phyloP scores from a whole-genome alignment of 2,113 vertebrate genomes.

The Neolamprologus toae region DNA sequence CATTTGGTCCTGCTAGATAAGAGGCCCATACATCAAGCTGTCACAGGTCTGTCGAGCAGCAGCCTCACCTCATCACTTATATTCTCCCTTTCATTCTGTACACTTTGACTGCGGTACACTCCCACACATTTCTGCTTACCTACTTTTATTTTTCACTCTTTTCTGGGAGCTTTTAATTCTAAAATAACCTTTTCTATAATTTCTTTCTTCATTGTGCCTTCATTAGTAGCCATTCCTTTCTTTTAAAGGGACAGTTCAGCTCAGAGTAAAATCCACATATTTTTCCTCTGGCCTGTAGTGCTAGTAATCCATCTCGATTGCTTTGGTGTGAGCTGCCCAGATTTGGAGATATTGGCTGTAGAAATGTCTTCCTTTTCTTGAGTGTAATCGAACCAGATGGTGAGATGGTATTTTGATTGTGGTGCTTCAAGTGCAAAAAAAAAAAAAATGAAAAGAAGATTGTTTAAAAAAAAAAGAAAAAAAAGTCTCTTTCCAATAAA shows the following conservation, averaged over 20 bases:
- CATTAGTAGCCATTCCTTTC: conserved; percentile 7
- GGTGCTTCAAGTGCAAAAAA: background rate
- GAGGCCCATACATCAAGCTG: conserved; percentile 36
- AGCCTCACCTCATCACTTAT: conserved; percentile 34
- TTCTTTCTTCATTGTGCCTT: conserved; percentile 9
- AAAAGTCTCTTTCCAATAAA: background rate
- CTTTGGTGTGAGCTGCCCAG: background rate
- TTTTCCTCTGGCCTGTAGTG: background rate
- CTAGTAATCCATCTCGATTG: background rate
- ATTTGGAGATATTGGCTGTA: background rate
- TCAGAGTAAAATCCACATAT: background rate
- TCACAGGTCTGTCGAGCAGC: conserved; percentile 32
- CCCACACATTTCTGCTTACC: background rate
- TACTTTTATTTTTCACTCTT: conserved; percentile 8
- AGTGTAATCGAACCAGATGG: background rate
- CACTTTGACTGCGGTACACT: background rate
- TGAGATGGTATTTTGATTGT: background rate
- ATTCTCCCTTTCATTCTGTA: background rate
- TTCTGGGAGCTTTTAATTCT: background rate
- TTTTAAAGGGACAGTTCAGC: background rate
- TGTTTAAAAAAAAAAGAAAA: no score
- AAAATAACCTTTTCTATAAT: background rate
- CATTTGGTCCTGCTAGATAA: conserved; percentile 30
- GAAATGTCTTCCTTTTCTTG: background rate
- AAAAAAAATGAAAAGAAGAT: background rate